Evolutionary conservation across 2,113 vertebrate species (phyloP), one percentile per base, ranked within the genome.

Genomic region (Polyodon spathula): DNA sequence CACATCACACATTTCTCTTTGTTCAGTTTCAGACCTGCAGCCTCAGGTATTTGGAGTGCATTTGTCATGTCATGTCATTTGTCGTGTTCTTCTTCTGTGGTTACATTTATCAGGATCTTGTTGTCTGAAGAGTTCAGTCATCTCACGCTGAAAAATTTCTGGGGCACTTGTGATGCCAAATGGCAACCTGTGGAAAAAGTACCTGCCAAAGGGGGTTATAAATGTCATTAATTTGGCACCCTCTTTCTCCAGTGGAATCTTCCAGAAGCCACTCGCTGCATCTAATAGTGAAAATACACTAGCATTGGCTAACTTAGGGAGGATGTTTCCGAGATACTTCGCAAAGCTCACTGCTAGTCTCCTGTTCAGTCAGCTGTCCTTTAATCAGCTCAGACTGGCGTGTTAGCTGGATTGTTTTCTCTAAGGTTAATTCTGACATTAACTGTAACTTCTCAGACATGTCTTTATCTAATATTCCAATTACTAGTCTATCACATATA

Each of bases 91-190:
- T 37, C 53, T 8, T 2, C 12, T 7, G 4, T 37, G 6, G 5
- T 9, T 17, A 11, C n/a, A 27, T 40, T 7, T 27, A 59, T 37
- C 8, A 59, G 57, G 4, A 10, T 39, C 37, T 9, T 59, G 2
- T 10, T 46, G 3, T 38, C 17, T 59, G 6, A 41, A 14, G 6
- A 59, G 57, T 14, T 41, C 15, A 6, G 40, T 2, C 57, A 59
- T 41, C n/a, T 59, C 57, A 4, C 57, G n/a, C 14, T 59, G 2
- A 38, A 59, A 59, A 16, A 59, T 59, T 12, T 59, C 57, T 4
- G 57, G 57, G 8, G 2, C 57, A 59, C 57, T 12, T 8, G 57
- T 42, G 37, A 59, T 2, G 6, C 57, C 6, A 17, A 59, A 59
- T 17, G 57, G 57, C 5, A 59, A 37, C 10, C 57, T 15, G 9